A percentile compares a stretch with the other conserved stretches of the same genome.
These are phyloP conservation scores for Heliconius erato DNA, from an alignment of 2,888 invertebrate species.

Conservation along the genomic window DNA sequence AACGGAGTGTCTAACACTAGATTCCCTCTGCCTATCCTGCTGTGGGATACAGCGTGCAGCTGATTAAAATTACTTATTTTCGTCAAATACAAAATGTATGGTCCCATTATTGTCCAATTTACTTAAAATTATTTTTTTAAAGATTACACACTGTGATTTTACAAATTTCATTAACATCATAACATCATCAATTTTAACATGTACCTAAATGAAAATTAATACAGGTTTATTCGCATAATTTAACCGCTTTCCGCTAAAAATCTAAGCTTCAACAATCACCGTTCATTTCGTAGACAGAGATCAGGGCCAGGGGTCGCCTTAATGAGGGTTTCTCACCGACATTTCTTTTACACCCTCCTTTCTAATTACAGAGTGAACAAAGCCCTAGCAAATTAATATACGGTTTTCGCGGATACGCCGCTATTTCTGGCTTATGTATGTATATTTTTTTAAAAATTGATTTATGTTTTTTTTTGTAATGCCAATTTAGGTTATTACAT, in stretches of 20 bases:
- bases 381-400: constrained; percentile 57
- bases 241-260: constrained; percentile 33
- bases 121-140: too few species aligned
- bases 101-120: too few species aligned
- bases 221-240: constrained; percentile 23
- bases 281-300: constrained; percentile 43
- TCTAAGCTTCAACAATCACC: constrained; percentile 32
- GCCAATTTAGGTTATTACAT: neutral
- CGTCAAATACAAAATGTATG: too few species aligned
- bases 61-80: too few species aligned
- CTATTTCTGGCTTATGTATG: constrained; percentile 19
- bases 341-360: constrained; percentile 58
- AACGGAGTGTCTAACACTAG: too few species aligned
- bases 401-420: constrained; percentile 35
- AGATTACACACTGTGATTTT: neutral
- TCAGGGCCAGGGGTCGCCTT: constrained; percentile 50
- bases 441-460: constrained; percentile 12
- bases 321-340: constrained; percentile 60
- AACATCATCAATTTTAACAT: neutral
- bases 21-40: too few species aligned
- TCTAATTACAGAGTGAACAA: constrained; percentile 62
- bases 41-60: too few species aligned
- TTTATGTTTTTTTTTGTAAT: neutral
- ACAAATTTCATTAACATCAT: neutral
- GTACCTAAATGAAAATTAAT: too few species aligned